Percentiles rank a stretch among this genome's conserved stretches.
phyloP scores from a whole-genome alignment of 2,797 vertebrate genomes.

The Sebastes itinus region DNA sequence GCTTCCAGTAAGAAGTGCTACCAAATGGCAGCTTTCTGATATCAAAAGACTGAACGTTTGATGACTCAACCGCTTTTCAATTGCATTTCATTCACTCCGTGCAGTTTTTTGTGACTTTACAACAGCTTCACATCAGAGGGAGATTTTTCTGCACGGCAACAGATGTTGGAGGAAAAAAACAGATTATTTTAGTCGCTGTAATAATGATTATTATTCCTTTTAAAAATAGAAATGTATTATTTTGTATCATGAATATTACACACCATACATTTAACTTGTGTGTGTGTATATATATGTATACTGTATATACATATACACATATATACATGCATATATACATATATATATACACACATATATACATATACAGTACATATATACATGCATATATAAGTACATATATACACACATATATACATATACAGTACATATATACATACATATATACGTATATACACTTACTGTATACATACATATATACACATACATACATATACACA shows the following conservation, averaged over 20 bases:
- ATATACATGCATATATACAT: neutral
- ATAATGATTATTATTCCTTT: neutral
- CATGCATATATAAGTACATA: no score
- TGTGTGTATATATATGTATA: no score
- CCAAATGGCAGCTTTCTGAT: slow-evolving; percentile 25
- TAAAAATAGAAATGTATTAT: neutral
- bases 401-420: no score
- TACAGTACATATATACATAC: no score
- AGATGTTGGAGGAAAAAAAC: neutral
- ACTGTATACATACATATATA: no score
- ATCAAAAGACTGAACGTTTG: slow-evolving; percentile 37
- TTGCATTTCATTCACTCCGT: slow-evolving; percentile 12
- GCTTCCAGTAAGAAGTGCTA: slow-evolving; percentile 20
- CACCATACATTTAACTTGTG: neutral
- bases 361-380: no score
- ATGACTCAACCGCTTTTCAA: slow-evolving; percentile 30
- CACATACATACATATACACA: no score
- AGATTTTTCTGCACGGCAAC: neutral
- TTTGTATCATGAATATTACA: neutral
- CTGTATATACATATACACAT: neutral
- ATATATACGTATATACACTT: no score
- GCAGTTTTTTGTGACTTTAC: neutral
- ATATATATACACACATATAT: no score
- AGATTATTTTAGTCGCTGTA: neutral
- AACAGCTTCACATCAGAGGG: neutral